Conservation (phyloP, 2,888 invertebrate species). For the Phragmatobia fuliginosa region DNA sequence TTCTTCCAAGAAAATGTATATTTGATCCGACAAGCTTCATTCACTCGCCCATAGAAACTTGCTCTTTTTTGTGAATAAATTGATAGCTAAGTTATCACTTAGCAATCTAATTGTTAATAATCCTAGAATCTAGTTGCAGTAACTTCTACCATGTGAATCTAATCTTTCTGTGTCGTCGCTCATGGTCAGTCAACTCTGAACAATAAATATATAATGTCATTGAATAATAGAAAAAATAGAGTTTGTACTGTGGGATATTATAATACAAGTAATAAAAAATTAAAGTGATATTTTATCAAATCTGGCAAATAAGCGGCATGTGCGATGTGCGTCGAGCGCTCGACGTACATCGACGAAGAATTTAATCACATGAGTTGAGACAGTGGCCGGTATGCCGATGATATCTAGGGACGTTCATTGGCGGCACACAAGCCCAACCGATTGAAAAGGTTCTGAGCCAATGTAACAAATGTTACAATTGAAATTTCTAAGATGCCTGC, state of each 20-base stretch:
- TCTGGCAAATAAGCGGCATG: constrained; percentile 65
- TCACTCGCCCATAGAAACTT: too few species aligned
- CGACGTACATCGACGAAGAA: constrained; percentile 73
- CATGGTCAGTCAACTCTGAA: neutral
- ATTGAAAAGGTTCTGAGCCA: constrained; percentile 75
- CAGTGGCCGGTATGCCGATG: constrained; percentile 77
- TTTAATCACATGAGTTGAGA: constrained; percentile 82
- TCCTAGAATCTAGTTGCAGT: too few species aligned
- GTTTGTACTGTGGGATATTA: neutral
- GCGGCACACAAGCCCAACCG: constrained; percentile 75
- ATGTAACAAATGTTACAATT: constrained; percentile 81
- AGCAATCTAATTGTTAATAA: too few species aligned
- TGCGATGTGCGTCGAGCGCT: constrained; percentile 60
- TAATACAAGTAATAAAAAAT: constrained; percentile 17
- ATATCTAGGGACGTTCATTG: constrained; percentile 77
- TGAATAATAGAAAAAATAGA: neutral
- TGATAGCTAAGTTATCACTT: too few species aligned
- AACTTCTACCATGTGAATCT: too few species aligned
- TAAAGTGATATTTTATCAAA: constrained; percentile 47
- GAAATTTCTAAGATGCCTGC: constrained; percentile 83
- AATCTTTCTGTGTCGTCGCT: too few species aligned
- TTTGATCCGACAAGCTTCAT: too few species aligned
- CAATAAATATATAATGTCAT: constrained; percentile 7
- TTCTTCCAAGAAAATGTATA: too few species aligned
- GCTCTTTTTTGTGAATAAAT: too few species aligned